Evolutionary conservation across 2,888 invertebrate genomes (phyloP), one percentile per base, ranked within the genome.

Genomic region (Masnerella sp.): DNA sequence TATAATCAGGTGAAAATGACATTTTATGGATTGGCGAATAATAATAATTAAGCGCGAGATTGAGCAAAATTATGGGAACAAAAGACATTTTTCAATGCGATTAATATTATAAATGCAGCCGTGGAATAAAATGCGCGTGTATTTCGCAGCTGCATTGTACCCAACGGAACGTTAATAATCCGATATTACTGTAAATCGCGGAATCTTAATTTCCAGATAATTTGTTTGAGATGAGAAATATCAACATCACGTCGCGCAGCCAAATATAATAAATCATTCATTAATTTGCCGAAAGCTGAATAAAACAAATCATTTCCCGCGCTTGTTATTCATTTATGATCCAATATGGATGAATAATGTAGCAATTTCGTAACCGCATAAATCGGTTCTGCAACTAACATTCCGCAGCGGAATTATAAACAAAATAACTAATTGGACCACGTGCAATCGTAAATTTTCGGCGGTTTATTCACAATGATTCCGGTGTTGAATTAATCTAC

Each of bases 321-420:
- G 11, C 17, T 30, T n/a, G 30, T 30, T 30, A 47, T 47, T 30
- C 30, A 47, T 47, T 30, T 30, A 47, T 17, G 5, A 9, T 47
- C 17, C 47, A 47, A 30, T 47, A 47, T 17, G 17, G 5, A 47
- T 47, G 47, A 47, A 30, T 28, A 47, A 47, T 47, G 30, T 47
- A 47, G 30, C 30, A 17, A 47, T 47, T 47, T 28, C 17, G 12
- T 30, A 17, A 47, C 30, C 47, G 17, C 47, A 47, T 47, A 14
- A 20, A 47, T 30, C 30, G 11, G 30, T 15, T 30, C 15, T 30
- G n/a, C n/a, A 14, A 30, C 17, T 30, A 17, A 30, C 7, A 47
- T 30, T 30, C 22, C 9, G n/a, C n/a, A n/a, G 4, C 17, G 30
- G 15, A 47, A 47, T 17, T 30, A 11, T 47, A 30, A 30, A 47